These are phyloP conservation scores for Alitta virens DNA, from an alignment of 2,888 invertebrate species.

Conservation along the genomic window DNA sequence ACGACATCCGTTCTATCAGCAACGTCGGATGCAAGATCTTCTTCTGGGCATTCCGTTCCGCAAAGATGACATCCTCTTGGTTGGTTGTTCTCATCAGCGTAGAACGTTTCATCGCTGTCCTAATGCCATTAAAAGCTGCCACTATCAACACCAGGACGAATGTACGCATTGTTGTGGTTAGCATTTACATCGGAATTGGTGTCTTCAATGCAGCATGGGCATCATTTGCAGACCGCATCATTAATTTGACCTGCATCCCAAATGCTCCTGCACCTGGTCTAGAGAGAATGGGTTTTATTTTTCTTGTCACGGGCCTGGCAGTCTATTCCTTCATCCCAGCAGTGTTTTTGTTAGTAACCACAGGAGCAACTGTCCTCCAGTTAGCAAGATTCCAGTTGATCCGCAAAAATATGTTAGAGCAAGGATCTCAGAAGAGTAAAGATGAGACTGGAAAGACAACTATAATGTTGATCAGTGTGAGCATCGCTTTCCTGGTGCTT, in stretches of 20 bases:
- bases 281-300: conserved; percentile 22
- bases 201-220: conserved; percentile 32
- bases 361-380: neutral
- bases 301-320: neutral
- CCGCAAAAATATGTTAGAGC: neutral
- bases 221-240: conserved; percentile 29
- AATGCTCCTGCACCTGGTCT: conserved; percentile 25
- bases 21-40: conserved; percentile 32
- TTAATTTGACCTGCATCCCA: conserved; percentile 28
- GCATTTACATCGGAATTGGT: conserved; percentile 24
- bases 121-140: conserved; percentile 33
- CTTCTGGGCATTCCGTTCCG: conserved; percentile 31
- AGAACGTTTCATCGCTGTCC: conserved; percentile 37
- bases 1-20: conserved; percentile 30
- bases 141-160: conserved; percentile 29
- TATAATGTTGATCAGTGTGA: conserved; percentile 1
- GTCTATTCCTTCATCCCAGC: conserved; percentile 1
- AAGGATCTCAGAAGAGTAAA: neutral
- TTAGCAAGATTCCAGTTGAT: neutral
- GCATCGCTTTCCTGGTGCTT: conserved; percentile 8
- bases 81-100: conserved; percentile 34
- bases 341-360: neutral
- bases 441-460: conserved; percentile 6
- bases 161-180: conserved; percentile 21
- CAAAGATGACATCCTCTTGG: conserved; percentile 40